A percentile compares a stretch with the other conserved stretches of the same genome.
phyloP scores from a whole-genome alignment of 2,113 vertebrate genomes.

The Ptilonorhynchus violaceus region DNA sequence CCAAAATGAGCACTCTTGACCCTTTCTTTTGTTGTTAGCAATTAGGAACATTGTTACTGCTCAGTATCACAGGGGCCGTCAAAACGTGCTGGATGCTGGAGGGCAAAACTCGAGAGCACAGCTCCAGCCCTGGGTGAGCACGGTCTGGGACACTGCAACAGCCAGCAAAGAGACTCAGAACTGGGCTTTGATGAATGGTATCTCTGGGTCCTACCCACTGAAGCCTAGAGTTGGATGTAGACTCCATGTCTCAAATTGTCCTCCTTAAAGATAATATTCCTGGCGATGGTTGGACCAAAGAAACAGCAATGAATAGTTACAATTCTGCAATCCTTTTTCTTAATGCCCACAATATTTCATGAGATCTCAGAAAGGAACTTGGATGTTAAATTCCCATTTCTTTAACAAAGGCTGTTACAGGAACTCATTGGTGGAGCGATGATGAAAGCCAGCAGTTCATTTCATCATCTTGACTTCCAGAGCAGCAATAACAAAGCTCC shows the following conservation, averaged over 20 bases:
- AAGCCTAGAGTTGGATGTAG: not conserved
- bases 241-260: not conserved
- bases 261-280: not conserved
- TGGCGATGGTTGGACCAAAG: not conserved
- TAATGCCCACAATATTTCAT: not conserved
- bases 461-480: not conserved
- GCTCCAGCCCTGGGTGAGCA: not conserved
- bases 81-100: not conserved
- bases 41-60: not conserved
- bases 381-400: not conserved
- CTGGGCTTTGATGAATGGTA: not conserved
- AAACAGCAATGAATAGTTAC: not conserved
- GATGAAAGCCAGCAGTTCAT: not conserved
- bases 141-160: fast-evolving
- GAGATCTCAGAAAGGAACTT: not conserved
- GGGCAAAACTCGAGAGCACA: not conserved
- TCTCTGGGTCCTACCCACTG: not conserved
- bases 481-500: not conserved
- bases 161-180: not conserved
- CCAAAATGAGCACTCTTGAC: not conserved
- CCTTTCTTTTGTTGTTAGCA: not conserved
- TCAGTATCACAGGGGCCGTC: not conserved
- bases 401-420: not conserved
- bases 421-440: not conserved
- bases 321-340: not conserved